Base-by-base conservation (phyloP, 2,797 vertebrate genomes). In the Falco columbarius region DNA sequence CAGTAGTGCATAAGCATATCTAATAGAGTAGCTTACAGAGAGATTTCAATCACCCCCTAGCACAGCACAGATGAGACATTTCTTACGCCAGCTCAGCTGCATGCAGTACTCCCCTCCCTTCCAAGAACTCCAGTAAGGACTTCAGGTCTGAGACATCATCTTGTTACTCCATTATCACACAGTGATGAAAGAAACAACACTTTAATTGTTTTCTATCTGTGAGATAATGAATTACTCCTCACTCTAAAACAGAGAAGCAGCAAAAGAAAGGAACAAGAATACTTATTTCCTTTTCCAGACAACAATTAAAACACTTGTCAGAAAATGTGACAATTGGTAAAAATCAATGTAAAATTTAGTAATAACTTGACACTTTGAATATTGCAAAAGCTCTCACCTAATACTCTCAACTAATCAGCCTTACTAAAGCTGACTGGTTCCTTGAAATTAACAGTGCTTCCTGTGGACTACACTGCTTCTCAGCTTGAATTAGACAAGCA, bases 401-500 rank as follows among this genome's bases (percentile, higher is more conserved):
- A 67, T 59, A 65, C 51, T 77, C 61, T 89, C 34, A 63, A n/a
- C 22, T 82, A 81, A 91, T 47, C 61, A 82, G 32, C 61, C 62
- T 81, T 66, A 65, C n/a, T 77, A 34, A 91, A 85, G 46, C 68
- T 68, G 67, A 81, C 77, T 38, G 26, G 49, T 74, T 76, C 67
- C 68, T 80, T 89, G 61, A 95, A 95, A 94, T 96, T 68, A 96
- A 89, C 59, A 52, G 49, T 84, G 49, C 40, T 91, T 92, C 81
- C 67, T 73, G 36, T 26, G 38, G 58, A 72, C 58, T 81, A 40
- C 0, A 0, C 27, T 67, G 26, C 56, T 86, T 73, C 59, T 90
- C 40, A 40, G 71, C 54, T 36, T 38, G 49, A 81, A 65, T 90
- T 81, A 87, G 63, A 89, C 46, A 74, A 72, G 49, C 10, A 63